Percentiles rank a stretch among this genome's conserved stretches.
phyloP scores from a whole-genome alignment of 2,113 vertebrate genomes.

The Tragelaphus scriptus region DNA sequence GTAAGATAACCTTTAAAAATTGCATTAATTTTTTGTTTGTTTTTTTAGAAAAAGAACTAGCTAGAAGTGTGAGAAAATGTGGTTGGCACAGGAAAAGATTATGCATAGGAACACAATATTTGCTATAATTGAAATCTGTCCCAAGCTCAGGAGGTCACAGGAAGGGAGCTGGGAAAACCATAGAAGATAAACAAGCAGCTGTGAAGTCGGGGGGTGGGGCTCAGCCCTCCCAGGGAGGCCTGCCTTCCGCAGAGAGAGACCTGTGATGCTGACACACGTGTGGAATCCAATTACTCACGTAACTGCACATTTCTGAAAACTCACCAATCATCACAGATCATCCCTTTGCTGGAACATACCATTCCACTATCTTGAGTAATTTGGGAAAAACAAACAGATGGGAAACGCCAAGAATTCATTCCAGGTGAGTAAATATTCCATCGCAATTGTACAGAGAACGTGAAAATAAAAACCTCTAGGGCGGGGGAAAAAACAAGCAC shows the following conservation, averaged over 20 bases:
- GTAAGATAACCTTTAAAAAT: neutral
- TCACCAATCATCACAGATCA: neutral
- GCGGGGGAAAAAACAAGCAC: fast-evolving
- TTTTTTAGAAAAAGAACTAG: neutral
- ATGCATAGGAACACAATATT: neutral
- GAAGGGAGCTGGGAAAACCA: neutral
- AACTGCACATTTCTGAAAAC: neutral
- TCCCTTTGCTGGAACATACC: neutral
- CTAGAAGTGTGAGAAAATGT: neutral
- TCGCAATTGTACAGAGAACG: neutral
- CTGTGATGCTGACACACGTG: neutral
- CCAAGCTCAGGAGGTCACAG: neutral
- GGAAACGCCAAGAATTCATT: conserved; percentile 17
- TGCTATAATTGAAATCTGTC: neutral
- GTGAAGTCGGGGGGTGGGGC: fast-evolving
- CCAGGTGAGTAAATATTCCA: neutral
- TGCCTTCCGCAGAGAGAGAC: neutral
- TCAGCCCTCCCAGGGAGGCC: neutral
- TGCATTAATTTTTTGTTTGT: neutral
- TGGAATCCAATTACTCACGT: neutral
- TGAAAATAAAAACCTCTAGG: neutral
- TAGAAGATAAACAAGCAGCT: neutral
- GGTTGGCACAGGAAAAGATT: neutral
- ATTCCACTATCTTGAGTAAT: neutral
- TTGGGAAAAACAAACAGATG: conserved; percentile 2